A percentile compares a stretch with the other conserved stretches of the same genome.
These are phyloP conservation scores for Oryzias melastigma DNA, from an alignment of 2,113 vertebrate species.

Conservation along the genomic window DNA sequence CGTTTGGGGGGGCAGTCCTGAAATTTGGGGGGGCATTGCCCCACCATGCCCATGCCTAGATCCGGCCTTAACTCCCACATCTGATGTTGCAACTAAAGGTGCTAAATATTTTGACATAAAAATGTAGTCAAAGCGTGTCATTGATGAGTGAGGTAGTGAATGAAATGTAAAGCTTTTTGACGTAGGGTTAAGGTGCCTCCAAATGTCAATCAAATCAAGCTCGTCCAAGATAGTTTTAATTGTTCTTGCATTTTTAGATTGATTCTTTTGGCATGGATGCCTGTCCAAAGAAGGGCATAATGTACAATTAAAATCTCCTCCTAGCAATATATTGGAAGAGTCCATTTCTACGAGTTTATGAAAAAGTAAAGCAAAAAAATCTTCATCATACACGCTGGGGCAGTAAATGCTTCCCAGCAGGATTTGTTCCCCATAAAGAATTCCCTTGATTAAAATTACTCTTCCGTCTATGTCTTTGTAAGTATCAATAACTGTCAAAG, in stretches of 20 bases:
- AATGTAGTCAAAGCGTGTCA: neutral
- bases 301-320: conserved; percentile 1
- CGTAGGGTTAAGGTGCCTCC: neutral
- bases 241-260: neutral
- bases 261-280: neutral
- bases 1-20: no score
- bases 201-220: neutral
- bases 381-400: neutral
- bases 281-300: neutral
- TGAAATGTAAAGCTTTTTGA: conserved; percentile 1
- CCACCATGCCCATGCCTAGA: no score
- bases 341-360: neutral
- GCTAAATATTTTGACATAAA: neutral
- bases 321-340: neutral
- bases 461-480: conserved; percentile 1
- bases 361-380: neutral
- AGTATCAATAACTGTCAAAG: neutral
- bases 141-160: conserved; percentile 4
- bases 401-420: neutral
- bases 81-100: no score
- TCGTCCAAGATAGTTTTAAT: neutral
- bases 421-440: neutral
- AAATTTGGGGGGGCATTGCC: no score
- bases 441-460: neutral
- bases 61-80: no score